These are phyloP conservation scores for Ophonus ardosiacus DNA, from an alignment of 2,888 invertebrate species.

Conservation along the genomic window DNA sequence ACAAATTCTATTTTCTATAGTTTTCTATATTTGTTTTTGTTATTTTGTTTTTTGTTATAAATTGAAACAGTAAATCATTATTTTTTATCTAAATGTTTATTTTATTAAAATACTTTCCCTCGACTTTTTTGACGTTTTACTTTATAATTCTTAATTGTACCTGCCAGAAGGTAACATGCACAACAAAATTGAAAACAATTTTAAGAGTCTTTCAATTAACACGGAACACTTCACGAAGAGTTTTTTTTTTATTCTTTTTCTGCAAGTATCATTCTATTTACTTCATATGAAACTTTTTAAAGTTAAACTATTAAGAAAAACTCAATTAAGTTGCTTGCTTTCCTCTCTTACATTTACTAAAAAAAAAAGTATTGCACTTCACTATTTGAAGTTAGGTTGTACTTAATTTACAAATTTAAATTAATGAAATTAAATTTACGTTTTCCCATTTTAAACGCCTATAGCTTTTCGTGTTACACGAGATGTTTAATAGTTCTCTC, in stretches of 20 bases:
- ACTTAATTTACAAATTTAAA: too few species aligned
- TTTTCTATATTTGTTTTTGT: not conserved
- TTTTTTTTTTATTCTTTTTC: not conserved
- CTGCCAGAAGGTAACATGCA: not conserved
- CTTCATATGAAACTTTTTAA: not conserved
- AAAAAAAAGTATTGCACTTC: too few species aligned
- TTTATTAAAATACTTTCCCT: not conserved
- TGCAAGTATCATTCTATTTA: not conserved
- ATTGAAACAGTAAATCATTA: too few species aligned
- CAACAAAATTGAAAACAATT: conserved; percentile 7
- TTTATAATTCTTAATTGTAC: not conserved
- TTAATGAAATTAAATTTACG: too few species aligned
- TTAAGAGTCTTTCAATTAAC: conserved; percentile 29
- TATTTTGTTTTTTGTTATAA: too few species aligned
- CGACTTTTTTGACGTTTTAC: too few species aligned
- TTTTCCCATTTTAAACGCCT: too few species aligned
- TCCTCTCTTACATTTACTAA: too few species aligned
- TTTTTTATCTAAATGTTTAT: not conserved
- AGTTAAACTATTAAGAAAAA: not conserved
- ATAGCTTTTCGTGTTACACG: too few species aligned
- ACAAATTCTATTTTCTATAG: not conserved
- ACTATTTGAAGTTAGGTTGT: too few species aligned
- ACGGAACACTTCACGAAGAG: conserved; percentile 2
- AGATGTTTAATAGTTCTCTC: too few species aligned
- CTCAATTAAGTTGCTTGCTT: too few species aligned